Evolutionary conservation across 1,140 invertebrate genomes (phyloP).

Genomic region (Lepidurus couesii): DNA sequence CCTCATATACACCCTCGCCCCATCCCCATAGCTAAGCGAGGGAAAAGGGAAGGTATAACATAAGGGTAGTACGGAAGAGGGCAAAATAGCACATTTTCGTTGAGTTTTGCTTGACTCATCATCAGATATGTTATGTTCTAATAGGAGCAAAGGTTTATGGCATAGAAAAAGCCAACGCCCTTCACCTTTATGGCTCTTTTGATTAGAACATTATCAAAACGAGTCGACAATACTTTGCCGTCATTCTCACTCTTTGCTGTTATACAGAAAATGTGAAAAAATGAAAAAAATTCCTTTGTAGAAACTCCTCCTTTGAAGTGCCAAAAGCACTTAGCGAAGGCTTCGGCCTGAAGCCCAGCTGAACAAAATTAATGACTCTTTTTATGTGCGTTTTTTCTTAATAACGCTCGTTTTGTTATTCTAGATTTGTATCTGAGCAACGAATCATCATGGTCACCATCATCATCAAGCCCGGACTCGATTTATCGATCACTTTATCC

Average conservation of each 20-base stretch:
- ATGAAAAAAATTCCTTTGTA: neutral
- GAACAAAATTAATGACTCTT: neutral
- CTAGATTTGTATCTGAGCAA: conserved; percentile 22
- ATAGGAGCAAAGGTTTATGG: conserved; percentile 6
- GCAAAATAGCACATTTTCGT: neutral
- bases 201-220: neutral
- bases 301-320: neutral
- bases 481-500: neutral
- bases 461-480: conserved; percentile 1
- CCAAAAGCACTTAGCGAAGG: neutral
- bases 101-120: neutral
- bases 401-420: neutral
- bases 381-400: neutral
- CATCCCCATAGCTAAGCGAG: too few species aligned
- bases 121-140: neutral
- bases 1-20: too few species aligned
- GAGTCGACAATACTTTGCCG: neutral
- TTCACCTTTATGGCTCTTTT: neutral
- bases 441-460: conserved; percentile 5
- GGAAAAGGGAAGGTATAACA: too few species aligned
- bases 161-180: neutral
- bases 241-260: neutral
- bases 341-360: neutral
- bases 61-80: too few species aligned
- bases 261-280: neutral